Evolutionary conservation across 2,797 vertebrate species (phyloP), one percentile per base, ranked within the genome.

Genomic region (Petrocephalus schoutedeni): DNA sequence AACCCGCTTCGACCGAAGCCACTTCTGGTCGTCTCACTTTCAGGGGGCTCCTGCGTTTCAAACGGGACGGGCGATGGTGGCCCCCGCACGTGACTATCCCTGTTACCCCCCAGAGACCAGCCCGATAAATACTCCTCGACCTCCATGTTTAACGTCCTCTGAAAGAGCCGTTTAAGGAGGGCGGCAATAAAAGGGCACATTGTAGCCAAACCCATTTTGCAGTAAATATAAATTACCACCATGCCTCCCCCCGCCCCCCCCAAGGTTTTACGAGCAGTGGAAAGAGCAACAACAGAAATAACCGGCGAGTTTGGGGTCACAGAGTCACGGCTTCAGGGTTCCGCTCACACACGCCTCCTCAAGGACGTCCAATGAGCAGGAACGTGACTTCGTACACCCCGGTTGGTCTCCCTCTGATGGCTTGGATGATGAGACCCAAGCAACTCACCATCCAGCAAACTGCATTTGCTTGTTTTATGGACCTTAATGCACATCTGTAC

Each of bases 261-360:
- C 16, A 21, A 21, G 4, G 9, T 67, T 64, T 64, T 64, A 86
- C 16, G 59, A 86, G 59, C 36, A 36, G 41, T 64, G 59, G 59
- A 86, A 86, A 86, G 59, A 86, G 58, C 59, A 67, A 86, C 86
- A 67, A 67, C 59, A 86, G 58, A 86, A 86, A 86, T 86, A 64
- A 86, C 86, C 12, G 45, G 61, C 2, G 10, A 49, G 58, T 45
- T 16, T 41, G 28, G 56, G 85, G 85, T 86, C 54, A 86, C 16
- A 58, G 56, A 58, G 32, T 86, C 85, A 59, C 16, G 2, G 16
- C 56, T 59, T 86, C 23, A 85, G 53, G 14, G 53, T 23, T 28
- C 10, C n/a, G 14, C 28, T 71, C 83, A 19, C 4, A 57, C 14
- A 14, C 83, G 28, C 54, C 57, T 56, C 83, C 14, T 85, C 21